These are phyloP conservation scores for Grammomys surdaster DNA, from an alignment of 2,113 vertebrate genomes.

Conservation along the genomic window DNA sequence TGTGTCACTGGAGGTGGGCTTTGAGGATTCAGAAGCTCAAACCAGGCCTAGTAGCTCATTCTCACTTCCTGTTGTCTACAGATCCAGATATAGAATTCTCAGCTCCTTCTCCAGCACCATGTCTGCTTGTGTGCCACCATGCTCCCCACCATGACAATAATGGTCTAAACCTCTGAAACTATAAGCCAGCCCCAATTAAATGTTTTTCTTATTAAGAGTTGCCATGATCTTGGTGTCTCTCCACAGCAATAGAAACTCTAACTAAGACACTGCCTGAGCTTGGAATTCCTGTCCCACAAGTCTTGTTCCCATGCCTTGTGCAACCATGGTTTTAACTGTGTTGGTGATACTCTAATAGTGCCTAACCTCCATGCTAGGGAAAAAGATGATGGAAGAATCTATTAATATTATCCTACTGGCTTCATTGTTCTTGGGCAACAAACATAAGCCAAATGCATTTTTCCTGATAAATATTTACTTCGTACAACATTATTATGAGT, in stretches of 20 bases:
- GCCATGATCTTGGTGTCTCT: neutral
- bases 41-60: neutral
- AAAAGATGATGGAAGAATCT: neutral
- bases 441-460: neutral
- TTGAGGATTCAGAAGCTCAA: neutral
- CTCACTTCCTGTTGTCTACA: neutral
- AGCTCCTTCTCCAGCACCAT: neutral
- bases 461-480: constrained; percentile 31
- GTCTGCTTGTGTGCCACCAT: neutral
- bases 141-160: neutral
- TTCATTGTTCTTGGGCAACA: constrained; percentile 34
- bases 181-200: neutral
- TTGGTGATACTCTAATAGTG: neutral
- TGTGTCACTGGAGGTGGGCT: neutral
- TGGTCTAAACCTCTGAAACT: neutral
- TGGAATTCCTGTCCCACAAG: neutral
- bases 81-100: neutral
- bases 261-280: neutral
- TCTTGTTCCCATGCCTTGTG: neutral
- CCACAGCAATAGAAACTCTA: neutral
- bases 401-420: neutral
- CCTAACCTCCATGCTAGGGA: neutral
- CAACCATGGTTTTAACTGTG: neutral
- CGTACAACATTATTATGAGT: neutral
- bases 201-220: neutral